Evolutionary conservation across 1,140 invertebrate species (phyloP).

Genomic region (Drosophila sp.): DNA sequence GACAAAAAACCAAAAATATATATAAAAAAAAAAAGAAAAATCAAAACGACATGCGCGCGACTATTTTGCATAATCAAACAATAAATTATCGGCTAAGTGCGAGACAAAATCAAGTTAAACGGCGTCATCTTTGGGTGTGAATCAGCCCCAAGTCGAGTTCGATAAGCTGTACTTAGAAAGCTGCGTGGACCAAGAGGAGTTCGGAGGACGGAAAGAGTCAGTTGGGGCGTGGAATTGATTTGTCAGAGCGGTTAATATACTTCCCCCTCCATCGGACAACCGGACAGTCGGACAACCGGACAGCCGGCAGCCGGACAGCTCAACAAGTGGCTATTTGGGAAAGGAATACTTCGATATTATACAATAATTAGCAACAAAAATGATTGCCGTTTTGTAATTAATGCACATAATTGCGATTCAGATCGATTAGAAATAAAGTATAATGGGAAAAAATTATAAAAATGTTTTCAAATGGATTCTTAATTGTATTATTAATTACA

Average conservation of each 20-base stretch:
- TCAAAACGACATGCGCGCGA: constrained; percentile 37
- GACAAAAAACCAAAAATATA: constrained; percentile 8
- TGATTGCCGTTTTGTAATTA: constrained; percentile 78
- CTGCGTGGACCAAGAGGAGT: background rate
- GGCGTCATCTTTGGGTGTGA: constrained; percentile 59
- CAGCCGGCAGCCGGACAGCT: background rate
- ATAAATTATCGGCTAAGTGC: constrained; percentile 58
- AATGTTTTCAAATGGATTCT: constrained; percentile 75
- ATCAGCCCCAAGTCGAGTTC: constrained; percentile 53
- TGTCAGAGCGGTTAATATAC: constrained; percentile 42
- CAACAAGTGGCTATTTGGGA: constrained; percentile 60
- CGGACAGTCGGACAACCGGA: background rate
- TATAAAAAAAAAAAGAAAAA: constrained; percentile 2
- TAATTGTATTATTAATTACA: constrained; percentile 82
- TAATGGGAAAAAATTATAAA: constrained; percentile 61
- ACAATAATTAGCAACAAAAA: constrained; percentile 78
- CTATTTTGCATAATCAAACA: constrained; percentile 76
- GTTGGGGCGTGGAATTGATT: constrained; percentile 50
- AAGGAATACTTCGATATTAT: constrained; percentile 75
- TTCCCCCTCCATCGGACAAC: constrained; percentile 14
- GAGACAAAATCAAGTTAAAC: constrained; percentile 46
- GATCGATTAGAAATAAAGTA: constrained; percentile 54
- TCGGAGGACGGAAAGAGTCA: background rate
- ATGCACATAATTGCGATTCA: constrained; percentile 77
- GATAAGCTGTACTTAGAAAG: constrained; percentile 55